Evolutionary conservation across 2,888 invertebrate species (phyloP), one percentile per base, ranked within the genome.

Genomic region (Dioctria rufipes): DNA sequence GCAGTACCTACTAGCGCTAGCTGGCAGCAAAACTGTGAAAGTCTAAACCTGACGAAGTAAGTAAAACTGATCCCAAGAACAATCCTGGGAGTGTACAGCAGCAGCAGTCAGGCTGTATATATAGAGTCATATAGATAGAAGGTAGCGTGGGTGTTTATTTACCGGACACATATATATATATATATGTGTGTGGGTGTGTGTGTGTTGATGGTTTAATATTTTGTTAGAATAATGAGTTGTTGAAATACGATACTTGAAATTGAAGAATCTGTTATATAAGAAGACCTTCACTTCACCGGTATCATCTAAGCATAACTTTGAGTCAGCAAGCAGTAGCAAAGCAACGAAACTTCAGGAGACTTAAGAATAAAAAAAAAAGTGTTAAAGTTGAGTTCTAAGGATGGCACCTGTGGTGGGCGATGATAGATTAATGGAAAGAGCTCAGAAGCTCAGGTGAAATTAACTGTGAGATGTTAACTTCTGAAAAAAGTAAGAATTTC

Each of bases 171-270:
- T 82, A 25, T 75, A 65, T 78, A n/a, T n/a, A n/a, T n/a, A n/a
- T n/a, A n/a, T n/a, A n/a, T n/a, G n/a, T n/a, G n/a, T n/a, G n/a
- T n/a, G n/a, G n/a, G 46, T 80, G 81, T 84, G 25, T 25, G 46
- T 80, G 81, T 84, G 81, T 80, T 42, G 46, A 83, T 78, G 82
- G 81, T 83, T 84, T 84, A 84, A 83, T 85, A 84, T 84, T 83
- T 84, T 84, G 83, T 83, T 82, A 83, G 82, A 84, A 84, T 84
- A 84, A 84, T 84, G 84, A 83, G 84, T 84, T 84, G 83, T 83
- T 84, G 84, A 82, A 84, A 84, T 82, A 80, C 81, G 83, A 84
- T 84, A 83, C 84, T 75, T 84, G 84, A 83, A 83, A 84, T 84
- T 80, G 83, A 83, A 84, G 83, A 83, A 83, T 84, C 82, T 81